These are phyloP conservation scores for Rhopalosiphum maidis DNA, from an alignment of 1,140 invertebrate genomes.

Conservation along the genomic window DNA sequence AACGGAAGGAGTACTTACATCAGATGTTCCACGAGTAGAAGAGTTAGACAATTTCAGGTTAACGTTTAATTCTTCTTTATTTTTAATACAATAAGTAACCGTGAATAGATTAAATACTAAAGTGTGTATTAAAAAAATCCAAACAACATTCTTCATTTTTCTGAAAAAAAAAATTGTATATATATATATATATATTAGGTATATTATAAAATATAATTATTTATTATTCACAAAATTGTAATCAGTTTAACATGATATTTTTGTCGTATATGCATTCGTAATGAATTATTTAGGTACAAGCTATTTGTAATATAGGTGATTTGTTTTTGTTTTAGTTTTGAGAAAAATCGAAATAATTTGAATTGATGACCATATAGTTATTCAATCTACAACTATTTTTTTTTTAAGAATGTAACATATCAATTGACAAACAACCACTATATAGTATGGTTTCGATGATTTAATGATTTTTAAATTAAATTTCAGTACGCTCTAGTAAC, in stretches of 20 bases:
- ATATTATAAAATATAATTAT: no score
- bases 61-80: conserved; percentile 7
- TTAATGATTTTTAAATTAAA: conserved; percentile 23
- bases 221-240: background rate
- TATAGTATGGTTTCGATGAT: background rate
- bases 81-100: background rate
- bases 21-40: background rate
- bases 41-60: background rate
- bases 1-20: background rate
- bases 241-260: background rate
- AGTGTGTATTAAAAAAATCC: background rate
- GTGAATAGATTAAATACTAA: background rate
- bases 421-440: background rate
- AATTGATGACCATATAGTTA: background rate
- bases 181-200: background rate
- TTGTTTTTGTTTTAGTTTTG: background rate
- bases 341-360: background rate
- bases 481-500: conserved; percentile 43
- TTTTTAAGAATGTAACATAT: background rate
- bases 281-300: background rate
- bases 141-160: conserved; percentile 46
- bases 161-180: conserved; percentile 22
- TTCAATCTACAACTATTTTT: background rate
- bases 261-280: background rate
- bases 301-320: background rate